These are phyloP conservation scores for Macrostomum cliftonense DNA, from an alignment of 2,888 invertebrate species.

Conservation along the genomic window DNA sequence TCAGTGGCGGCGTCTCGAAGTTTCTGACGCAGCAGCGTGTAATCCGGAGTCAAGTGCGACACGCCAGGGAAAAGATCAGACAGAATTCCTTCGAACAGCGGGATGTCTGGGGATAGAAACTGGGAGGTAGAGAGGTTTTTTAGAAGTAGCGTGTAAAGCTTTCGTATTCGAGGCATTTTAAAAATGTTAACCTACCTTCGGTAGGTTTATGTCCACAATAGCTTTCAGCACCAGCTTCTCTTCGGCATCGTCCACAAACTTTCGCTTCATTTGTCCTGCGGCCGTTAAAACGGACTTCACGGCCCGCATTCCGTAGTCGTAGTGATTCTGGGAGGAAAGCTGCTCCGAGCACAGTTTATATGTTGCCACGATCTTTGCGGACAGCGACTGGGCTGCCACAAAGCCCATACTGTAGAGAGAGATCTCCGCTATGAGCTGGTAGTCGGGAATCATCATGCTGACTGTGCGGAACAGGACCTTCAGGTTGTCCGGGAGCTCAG, in stretches of 20 bases:
- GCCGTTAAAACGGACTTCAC: slow-evolving; percentile 36
- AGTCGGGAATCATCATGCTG: slow-evolving; percentile 38
- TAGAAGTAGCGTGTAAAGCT: no score
- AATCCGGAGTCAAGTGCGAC: slow-evolving; percentile 28
- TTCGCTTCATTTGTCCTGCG: slow-evolving; percentile 34
- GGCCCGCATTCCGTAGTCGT: slow-evolving; percentile 37
- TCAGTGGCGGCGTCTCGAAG: slow-evolving; percentile 19
- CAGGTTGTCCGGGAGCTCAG: slow-evolving; percentile 36
- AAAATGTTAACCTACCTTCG: no score
- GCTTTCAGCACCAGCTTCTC: slow-evolving; percentile 33
- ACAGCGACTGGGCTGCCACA: slow-evolving; percentile 29
- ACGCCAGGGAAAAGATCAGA: slow-evolving; percentile 35
- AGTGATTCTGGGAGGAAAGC: slow-evolving; percentile 37
- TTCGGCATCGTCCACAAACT: slow-evolving; percentile 29
- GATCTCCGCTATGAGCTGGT: slow-evolving; percentile 35
- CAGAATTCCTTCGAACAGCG: slow-evolving; percentile 35
- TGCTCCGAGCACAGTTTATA: slow-evolving; percentile 35
- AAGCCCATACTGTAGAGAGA: slow-evolving; percentile 38
- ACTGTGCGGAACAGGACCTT: slow-evolving; percentile 37
- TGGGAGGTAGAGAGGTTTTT: slow-evolving; percentile 11
- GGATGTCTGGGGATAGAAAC: slow-evolving; percentile 36
- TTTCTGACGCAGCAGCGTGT: slow-evolving; percentile 23
- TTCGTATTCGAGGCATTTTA: no score
- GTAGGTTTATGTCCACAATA: slow-evolving; percentile 35
- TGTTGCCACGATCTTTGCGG: slow-evolving; percentile 35